Percentiles rank a stretch among this genome's conserved stretches.
These are phyloP conservation scores for Eulacestoma nigropectus DNA, from an alignment of 2,113 vertebrate species.

Conservation along the genomic window DNA sequence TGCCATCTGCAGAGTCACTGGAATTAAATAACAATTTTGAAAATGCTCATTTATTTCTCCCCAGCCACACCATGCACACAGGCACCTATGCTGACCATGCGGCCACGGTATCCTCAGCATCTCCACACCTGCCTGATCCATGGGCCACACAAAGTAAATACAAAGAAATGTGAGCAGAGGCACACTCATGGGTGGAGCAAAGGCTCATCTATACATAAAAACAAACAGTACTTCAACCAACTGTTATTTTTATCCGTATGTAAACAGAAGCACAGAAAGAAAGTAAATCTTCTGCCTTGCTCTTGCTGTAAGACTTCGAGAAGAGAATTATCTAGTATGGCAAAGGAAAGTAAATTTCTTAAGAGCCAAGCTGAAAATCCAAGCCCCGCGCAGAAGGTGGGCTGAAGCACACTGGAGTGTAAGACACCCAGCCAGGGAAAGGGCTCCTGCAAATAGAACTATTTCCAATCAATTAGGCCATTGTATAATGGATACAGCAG, in stretches of 20 bases:
- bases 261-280: neutral
- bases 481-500: neutral
- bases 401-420: neutral
- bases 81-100: neutral
- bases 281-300: neutral
- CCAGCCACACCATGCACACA: neutral
- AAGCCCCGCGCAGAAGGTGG: neutral
- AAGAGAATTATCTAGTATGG: neutral
- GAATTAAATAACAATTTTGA: neutral
- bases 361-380: neutral
- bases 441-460: fast-evolving
- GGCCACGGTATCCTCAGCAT: neutral
- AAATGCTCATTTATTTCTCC: neutral
- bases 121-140: neutral
- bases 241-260: neutral
- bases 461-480: neutral
- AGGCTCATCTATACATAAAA: neutral
- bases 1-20: neutral
- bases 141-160: neutral
- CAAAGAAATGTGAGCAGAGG: neutral
- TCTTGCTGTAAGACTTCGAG: neutral
- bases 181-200: neutral
- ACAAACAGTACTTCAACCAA: conserved; percentile 4
- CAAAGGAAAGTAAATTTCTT: neutral
- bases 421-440: neutral